These are phyloP conservation scores for Phaonia tiefii DNA, from an alignment of 2,888 invertebrate species.

Conservation along the genomic window DNA sequence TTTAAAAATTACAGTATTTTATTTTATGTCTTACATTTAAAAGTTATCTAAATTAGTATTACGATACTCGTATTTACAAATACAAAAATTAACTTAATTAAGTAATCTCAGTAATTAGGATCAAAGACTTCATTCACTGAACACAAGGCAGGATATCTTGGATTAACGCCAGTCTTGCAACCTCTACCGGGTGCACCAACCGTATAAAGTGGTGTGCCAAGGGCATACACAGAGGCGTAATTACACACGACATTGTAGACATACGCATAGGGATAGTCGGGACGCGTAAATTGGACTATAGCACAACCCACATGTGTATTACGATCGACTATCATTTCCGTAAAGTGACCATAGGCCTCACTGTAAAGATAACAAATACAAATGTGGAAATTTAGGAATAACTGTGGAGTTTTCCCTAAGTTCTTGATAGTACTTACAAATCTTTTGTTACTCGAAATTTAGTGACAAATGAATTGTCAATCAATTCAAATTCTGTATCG, in stretches of 20 bases:
- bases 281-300: conserved; percentile 76
- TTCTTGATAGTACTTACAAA: conserved; percentile 79
- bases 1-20: too few relatives aligned
- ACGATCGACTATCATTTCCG: conserved; percentile 78
- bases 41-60: conserved; percentile 40
- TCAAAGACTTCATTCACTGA: conserved; percentile 75
- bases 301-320: conserved; percentile 78
- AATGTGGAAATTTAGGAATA: conserved; percentile 1
- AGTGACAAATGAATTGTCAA: conserved; percentile 77
- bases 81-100: conserved; percentile 19
- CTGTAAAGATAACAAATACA: too few relatives aligned
- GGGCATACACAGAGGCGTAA: conserved; percentile 78
- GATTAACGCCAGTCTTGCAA: conserved; percentile 77
- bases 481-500: conserved; percentile 75
- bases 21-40: conserved; percentile 41
- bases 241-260: conserved; percentile 79
- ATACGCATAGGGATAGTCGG: conserved; percentile 74
- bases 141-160: conserved; percentile 77
- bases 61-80: conserved; percentile 32
- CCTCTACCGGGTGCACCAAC: conserved; percentile 74
- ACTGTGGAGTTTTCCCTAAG: conserved; percentile 2
- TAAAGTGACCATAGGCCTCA: conserved; percentile 79
- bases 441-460: conserved; percentile 75
- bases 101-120: conserved; percentile 75
- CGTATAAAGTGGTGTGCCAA: conserved; percentile 76